These are phyloP conservation scores for Troides helena DNA, from an alignment of 2,888 invertebrate species.

Conservation along the genomic window DNA sequence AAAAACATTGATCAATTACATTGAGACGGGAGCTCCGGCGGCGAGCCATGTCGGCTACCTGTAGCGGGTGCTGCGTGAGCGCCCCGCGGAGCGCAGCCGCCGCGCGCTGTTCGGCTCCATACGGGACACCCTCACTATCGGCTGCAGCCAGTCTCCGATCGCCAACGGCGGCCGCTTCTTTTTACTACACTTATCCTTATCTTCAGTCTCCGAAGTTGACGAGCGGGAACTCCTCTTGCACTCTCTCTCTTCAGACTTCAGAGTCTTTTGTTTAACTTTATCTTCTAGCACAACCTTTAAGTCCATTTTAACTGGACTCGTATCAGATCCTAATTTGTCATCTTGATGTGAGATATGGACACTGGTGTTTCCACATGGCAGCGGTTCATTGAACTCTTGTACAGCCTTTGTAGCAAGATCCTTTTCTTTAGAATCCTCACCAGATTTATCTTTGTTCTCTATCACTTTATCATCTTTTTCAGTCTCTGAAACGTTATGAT, in stretches of 20 bases:
- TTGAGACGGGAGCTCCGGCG: conserved; percentile 1
- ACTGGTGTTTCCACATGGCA: conserved; percentile 35
- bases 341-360: conserved; percentile 32
- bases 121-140: conserved; percentile 84
- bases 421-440: conserved; percentile 28
- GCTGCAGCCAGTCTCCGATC: conserved; percentile 77
- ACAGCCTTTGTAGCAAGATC: conserved; percentile 29
- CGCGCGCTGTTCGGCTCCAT: conserved; percentile 71
- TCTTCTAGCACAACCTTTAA: conserved; percentile 50
- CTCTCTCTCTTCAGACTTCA: conserved; percentile 43
- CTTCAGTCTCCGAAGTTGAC: conserved; percentile 54
- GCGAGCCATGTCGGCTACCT: conserved; percentile 50
- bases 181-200: conserved; percentile 46
- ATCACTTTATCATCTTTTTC: conserved; percentile 45
- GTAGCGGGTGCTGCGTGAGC: conserved; percentile 40
- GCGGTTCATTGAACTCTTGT: conserved; percentile 28
- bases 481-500: conserved; percentile 48
- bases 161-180: conserved; percentile 56
- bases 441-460: conserved; percentile 39
- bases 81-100: conserved; percentile 58
- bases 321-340: conserved; percentile 31
- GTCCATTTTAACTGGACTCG: conserved; percentile 46
- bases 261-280: conserved; percentile 33
- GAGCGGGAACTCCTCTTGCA: conserved; percentile 43
- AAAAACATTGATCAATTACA: conserved; percentile 27